Conservation (phyloP, 1,140 invertebrate species). For the Rhysida immarginata region DNA sequence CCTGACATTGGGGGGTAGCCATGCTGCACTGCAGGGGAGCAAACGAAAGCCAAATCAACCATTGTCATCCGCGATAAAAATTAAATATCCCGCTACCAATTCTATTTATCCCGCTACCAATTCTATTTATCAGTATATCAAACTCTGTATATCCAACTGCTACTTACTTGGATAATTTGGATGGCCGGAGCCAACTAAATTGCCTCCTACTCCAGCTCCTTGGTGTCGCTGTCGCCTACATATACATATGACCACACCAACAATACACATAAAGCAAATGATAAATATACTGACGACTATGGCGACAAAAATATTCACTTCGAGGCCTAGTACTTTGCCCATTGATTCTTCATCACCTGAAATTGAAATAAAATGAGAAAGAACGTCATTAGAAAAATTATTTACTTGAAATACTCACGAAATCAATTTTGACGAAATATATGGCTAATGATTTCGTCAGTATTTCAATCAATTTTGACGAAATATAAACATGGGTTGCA, state of each 20-base stretch:
- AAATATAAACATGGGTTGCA: too few species aligned
- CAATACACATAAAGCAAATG: slow-evolving; percentile 44
- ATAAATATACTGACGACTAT: slow-evolving; percentile 48
- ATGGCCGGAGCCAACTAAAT: slow-evolving; percentile 3
- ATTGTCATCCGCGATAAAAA: too few species aligned
- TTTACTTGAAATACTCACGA: too few species aligned
- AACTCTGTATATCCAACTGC: too few species aligned
- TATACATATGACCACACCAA: slow-evolving; percentile 50
- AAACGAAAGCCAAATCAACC: background rate
- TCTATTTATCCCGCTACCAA: too few species aligned
- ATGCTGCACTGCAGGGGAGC: slow-evolving; percentile 47
- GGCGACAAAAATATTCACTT: slow-evolving; percentile 54
- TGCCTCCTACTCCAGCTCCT: slow-evolving; percentile 3
- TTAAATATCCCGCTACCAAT: too few species aligned
- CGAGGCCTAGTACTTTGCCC: slow-evolving; percentile 55
- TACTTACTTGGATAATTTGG: slow-evolving; percentile 15
- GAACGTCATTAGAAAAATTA: too few species aligned
- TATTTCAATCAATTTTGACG: too few species aligned
- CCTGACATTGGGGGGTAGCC: slow-evolving; percentile 59
- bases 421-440: too few species aligned
- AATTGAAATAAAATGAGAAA: background rate
- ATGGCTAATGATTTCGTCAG: too few species aligned
- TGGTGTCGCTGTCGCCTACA: slow-evolving; percentile 41
- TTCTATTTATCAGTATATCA: too few species aligned
- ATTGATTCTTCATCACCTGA: slow-evolving; percentile 44